Percentiles rank a stretch among this genome's conserved stretches.
phyloP scores from a whole-genome alignment of 2,888 invertebrate species.

The Endotricha flammealis region DNA sequence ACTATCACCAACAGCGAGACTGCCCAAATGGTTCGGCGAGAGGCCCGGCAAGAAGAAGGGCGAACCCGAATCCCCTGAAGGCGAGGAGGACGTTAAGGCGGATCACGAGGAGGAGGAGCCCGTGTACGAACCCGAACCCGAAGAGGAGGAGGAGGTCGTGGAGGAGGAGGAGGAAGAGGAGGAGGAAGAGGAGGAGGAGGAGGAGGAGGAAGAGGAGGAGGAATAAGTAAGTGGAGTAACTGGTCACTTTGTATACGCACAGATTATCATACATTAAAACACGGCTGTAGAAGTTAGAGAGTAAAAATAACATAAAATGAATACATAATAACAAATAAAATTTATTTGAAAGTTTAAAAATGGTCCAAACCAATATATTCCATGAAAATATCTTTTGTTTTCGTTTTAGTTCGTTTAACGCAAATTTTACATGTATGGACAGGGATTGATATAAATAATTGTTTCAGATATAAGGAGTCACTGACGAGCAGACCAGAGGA shows the following conservation, averaged over 20 bases:
- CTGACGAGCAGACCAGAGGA: conserved; percentile 35
- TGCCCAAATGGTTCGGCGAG: conserved; percentile 98
- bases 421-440: too few species aligned
- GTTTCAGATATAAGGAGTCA: conserved; percentile 48
- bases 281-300: too few species aligned
- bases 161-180: conserved; percentile 87
- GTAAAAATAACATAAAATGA: too few species aligned
- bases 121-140: conserved; percentile 82
- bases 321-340: too few species aligned
- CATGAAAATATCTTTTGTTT: too few species aligned
- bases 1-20: conserved; percentile 87
- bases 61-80: conserved; percentile 93
- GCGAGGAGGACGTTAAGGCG: conserved; percentile 91
- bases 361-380: too few species aligned
- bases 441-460: conserved; percentile 14
- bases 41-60: conserved; percentile 95
- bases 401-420: too few species aligned
- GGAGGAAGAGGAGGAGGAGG: conserved; percentile 85
- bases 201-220: conserved; percentile 81
- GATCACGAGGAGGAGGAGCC: conserved; percentile 85
- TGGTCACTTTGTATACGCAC: not conserved
- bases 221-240: conserved; percentile 52
- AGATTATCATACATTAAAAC: too few species aligned
- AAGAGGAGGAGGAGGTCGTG: conserved; percentile 85
- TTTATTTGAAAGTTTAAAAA: too few species aligned